Evolutionary conservation across 2,113 vertebrate genomes (phyloP), one percentile per base, ranked within the genome.

Genomic region (Odocoileus virginianus): DNA sequence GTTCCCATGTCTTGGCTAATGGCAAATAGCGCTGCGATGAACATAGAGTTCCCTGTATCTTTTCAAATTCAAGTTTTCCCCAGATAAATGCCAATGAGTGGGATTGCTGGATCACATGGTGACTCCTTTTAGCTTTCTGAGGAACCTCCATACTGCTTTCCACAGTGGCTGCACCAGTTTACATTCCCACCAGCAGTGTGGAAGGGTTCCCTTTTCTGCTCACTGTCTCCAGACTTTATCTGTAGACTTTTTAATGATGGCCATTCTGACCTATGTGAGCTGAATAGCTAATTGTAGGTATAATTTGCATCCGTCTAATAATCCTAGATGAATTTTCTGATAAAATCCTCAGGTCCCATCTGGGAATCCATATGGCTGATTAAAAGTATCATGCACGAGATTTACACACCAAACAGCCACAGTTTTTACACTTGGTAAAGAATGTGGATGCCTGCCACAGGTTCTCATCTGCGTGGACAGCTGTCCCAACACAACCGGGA

Each of bases 351-450:
- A 43, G n/a, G 89, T 94, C 28, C 89, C 94, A 84, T 89, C 71
- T 74, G 45, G 67, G 87, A 88, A 79, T 92, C 87, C 1, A 0
- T 82, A 67, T 67, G 40, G 57, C 74, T 79, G 94, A 86, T 95
- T 30, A 96, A 97, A 97, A 91, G 95, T 91, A n/a, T 76, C 11
- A n/a, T 67, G 86, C 95, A 81, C 58, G n/a, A 97, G 94, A 88
- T 98, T 76, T 64, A 8, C 92, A 84, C 64, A 91, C 87, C 86
- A 97, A 91, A n/a, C 78, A 96, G 94, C 57, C 36, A 90, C 91
- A 55, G 82, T 83, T 94, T 76, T 91, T 97, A 97, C 94, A 95
- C 95, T 84, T 91, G 52, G 28, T 47, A 36, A 84, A 47, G 93
- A 89, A 57, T 91, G 86, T 40, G n/a, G 87, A 71, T 55, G 81